phyloP scores from a whole-genome alignment of 2,797 vertebrate genomes.

The Sarcoramphus papa region DNA sequence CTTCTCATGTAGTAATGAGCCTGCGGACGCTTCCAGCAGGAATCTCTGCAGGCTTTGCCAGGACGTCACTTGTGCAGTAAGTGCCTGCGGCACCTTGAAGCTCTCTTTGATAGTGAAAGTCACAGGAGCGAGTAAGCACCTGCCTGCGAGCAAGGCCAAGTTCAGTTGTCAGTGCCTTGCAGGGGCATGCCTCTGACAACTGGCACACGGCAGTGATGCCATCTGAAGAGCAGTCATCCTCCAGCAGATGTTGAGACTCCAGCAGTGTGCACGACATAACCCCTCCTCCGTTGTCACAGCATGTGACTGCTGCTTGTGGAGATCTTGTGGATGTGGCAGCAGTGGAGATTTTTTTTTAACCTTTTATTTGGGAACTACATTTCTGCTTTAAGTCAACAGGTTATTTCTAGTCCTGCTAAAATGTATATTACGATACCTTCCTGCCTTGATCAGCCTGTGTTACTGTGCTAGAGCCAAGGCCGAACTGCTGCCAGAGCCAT shows the following conservation, averaged over 20 bases:
- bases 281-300: background rate
- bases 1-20: constrained; percentile 19
- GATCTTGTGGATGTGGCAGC: background rate
- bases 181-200: background rate
- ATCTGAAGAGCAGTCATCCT: background rate
- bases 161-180: background rate
- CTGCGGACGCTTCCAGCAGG: background rate
- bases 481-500: background rate
- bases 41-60: constrained; percentile 28
- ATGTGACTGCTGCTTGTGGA: background rate
- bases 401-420: background rate
- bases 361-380: background rate
- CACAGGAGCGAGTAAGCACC: constrained; percentile 37
- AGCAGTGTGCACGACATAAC: background rate
- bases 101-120: constrained; percentile 38
- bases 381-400: background rate
- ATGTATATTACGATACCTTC: background rate
- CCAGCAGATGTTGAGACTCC: background rate
- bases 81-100: background rate
- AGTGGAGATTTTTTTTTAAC: background rate
- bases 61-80: constrained; percentile 24
- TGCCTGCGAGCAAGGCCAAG: constrained; percentile 23
- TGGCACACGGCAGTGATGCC: background rate
- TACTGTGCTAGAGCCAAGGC: background rate
- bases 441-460: background rate